Base-by-base conservation (phyloP, 2,888 invertebrate genomes). In the Erynnis tages region DNA sequence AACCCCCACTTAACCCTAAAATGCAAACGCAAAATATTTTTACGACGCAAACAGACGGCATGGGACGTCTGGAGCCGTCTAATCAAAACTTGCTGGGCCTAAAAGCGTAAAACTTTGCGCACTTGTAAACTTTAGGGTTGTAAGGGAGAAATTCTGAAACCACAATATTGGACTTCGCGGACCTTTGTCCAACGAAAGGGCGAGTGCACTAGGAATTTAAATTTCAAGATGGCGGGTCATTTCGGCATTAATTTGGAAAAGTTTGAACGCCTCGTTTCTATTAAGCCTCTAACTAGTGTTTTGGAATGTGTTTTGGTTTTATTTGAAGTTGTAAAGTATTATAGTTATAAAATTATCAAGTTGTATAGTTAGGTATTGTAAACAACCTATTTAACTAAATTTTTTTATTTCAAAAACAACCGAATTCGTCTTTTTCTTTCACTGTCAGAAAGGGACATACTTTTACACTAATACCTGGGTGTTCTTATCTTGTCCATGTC, bases 61-160 rank as follows among this genome's bases (percentile, higher is more conserved):
- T 14, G 43, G 44, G 35, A 41, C 40, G 32, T 27, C 43, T 43
- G 19, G 14, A 43, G 35, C 11, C 30, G 43, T 40, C 43, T 53
- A 53, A 53, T 53, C 53, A 53, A 53, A 53, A 53, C 40, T 53
- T 40, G 14, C 32, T 30, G 40, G 45, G 53, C 53, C 45, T 45
- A 37, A 45, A 49, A 40, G 45, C 46, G 46, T 40, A 53, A 46
- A 53, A 53, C 38, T 53, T 53, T 35, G 53, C 30, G 38, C 53
- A 53, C 45, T 53, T 53, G 29, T 35, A 25, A 53, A 53, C 45
- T 53, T 53, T 53, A 25, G 38, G 53, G 53, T 45, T 40, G 23
- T 40, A 21, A 52, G 53, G 44, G 49, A 27, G 44, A 32, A 41
- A 30, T 52, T 52, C 52, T 30, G 29, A 44, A 37, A 37, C 52